A percentile compares a stretch with the other conserved stretches of the same genome.
phyloP scores from a whole-genome alignment of 2,888 invertebrate genomes.

The Hetaerina titia region DNA sequence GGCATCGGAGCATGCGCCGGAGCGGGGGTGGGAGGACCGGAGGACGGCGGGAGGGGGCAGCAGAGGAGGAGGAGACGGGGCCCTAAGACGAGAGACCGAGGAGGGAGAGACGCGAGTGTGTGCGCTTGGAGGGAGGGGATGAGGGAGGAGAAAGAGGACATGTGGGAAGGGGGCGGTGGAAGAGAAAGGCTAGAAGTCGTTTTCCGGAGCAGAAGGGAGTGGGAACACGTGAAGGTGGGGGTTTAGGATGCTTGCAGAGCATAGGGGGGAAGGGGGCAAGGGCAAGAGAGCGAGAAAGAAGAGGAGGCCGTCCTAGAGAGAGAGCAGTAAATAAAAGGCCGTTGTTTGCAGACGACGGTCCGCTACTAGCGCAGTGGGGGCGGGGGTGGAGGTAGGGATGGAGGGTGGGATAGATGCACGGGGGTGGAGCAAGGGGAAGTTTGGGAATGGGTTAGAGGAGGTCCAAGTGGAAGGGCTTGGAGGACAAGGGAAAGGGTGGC shows the following conservation, averaged over 20 bases:
- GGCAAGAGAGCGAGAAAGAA: slow-evolving; percentile 75
- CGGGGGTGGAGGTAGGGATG: not conserved
- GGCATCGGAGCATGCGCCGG: slow-evolving; percentile 49
- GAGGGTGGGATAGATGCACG: not conserved
- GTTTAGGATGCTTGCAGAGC: slow-evolving; percentile 75
- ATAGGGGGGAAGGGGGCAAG: slow-evolving; percentile 74
- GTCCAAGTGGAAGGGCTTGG: slow-evolving; percentile 7
- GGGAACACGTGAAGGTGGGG: slow-evolving; percentile 71
- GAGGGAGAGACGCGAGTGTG: not conserved
- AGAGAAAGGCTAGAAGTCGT: slow-evolving; percentile 69
- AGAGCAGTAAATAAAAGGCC: slow-evolving; percentile 58
- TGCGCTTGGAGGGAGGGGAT: not conserved
- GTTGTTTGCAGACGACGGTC: slow-evolving; percentile 59
- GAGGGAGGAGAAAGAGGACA: slow-evolving; percentile 74
- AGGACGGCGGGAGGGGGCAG: slow-evolving; percentile 73
- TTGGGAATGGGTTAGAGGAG: not conserved
- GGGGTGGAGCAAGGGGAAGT: not conserved
- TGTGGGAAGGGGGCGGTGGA: slow-evolving; percentile 73
- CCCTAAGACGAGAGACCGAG: not conserved
- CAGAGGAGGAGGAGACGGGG: slow-evolving; percentile 72
- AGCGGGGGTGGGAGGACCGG: slow-evolving; percentile 71
- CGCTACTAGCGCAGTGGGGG: not conserved
- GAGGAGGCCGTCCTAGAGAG: slow-evolving; percentile 73
- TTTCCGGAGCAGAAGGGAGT: slow-evolving; percentile 67
- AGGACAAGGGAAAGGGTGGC: no score